Evolutionary conservation across 2,113 vertebrate genomes (phyloP).

Genomic region (Anser cygnoides): DNA sequence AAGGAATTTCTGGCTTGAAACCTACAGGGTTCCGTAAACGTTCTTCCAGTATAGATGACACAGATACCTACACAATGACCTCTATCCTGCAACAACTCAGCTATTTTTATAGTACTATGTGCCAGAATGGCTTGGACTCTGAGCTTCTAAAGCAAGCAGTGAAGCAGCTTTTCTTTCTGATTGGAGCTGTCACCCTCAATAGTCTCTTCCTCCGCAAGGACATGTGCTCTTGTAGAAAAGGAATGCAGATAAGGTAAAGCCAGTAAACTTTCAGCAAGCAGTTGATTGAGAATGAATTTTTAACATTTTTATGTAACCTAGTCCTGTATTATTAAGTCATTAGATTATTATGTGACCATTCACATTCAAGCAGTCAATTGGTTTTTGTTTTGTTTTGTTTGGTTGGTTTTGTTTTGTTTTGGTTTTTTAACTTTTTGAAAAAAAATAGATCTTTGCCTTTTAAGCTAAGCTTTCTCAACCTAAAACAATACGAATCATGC

Average conservation of each 20-base stretch:
- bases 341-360: neutral
- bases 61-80: slow-evolving; percentile 86
- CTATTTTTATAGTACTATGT: slow-evolving; percentile 88
- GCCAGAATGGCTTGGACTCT: slow-evolving; percentile 88
- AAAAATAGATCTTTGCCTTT: neutral
- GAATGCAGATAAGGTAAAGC: slow-evolving; percentile 96
- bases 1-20: slow-evolving; percentile 96
- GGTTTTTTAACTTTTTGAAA: neutral
- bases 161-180: slow-evolving; percentile 91
- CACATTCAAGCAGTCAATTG: neutral
- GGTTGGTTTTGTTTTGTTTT: neutral
- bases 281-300: neutral
- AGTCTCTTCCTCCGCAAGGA: slow-evolving; percentile 97
- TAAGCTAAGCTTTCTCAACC: neutral
- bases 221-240: slow-evolving; percentile 98
- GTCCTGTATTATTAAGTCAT: neutral
- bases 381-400: no score
- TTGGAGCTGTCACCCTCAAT: slow-evolving; percentile 88
- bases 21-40: slow-evolving; percentile 94
- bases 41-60: slow-evolving; percentile 88
- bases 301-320: neutral
- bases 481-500: neutral
- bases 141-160: slow-evolving; percentile 86
- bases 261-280: neutral
- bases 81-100: slow-evolving; percentile 91